A percentile compares a stretch with the other conserved stretches of the same genome.
Evolutionary conservation across 2,888 invertebrate genomes (phyloP).

Genomic region (Nomada hirtipes): DNA sequence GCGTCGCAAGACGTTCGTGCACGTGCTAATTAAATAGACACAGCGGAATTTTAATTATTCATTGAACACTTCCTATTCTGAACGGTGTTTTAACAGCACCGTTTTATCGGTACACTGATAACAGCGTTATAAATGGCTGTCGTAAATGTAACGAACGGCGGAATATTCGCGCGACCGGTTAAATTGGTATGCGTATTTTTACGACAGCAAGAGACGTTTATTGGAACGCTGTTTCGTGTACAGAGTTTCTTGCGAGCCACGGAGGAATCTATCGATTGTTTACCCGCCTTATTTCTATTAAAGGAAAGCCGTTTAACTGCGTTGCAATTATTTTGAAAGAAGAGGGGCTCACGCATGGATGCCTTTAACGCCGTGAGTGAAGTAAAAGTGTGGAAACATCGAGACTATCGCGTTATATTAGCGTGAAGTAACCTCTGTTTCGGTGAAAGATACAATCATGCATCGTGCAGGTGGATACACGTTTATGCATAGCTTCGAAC

Average conservation of each 20-base stretch:
- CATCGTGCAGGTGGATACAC: too few species aligned
- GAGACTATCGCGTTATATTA: background rate
- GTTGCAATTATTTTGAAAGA: background rate
- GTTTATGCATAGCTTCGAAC: background rate
- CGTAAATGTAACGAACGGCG: background rate
- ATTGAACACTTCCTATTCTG: background rate
- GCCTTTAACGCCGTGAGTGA: background rate
- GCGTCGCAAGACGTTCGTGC: conserved; percentile 42
- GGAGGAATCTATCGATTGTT: conserved; percentile 7
- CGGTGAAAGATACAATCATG: background rate
- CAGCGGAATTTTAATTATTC: background rate
- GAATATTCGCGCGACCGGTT: background rate
- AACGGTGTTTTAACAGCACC: background rate
- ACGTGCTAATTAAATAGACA: conserved; percentile 45
- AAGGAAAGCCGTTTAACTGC: background rate
- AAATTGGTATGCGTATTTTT: background rate
- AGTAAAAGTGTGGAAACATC: background rate
- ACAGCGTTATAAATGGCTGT: background rate
- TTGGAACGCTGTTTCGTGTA: background rate
- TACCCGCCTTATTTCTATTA: background rate
- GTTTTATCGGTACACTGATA: background rate
- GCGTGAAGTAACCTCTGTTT: too few species aligned
- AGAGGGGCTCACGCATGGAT: background rate
- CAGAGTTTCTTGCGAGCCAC: background rate
- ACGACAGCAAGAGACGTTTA: background rate